Base-by-base conservation (phyloP, 2,888 invertebrate species). In the Teinopalpus imperialis region DNA sequence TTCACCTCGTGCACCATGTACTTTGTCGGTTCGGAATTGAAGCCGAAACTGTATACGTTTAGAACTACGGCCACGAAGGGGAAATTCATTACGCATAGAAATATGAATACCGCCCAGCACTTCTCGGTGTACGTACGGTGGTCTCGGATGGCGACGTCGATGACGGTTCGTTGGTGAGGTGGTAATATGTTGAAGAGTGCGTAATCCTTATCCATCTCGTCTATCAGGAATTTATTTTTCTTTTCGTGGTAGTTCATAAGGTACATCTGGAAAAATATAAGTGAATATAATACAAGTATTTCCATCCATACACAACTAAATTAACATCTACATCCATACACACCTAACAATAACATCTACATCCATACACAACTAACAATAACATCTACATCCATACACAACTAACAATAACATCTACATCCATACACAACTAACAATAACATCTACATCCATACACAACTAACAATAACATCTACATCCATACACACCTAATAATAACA, bases 1-100 rank as follows among this genome's bases (percentile, higher is more conserved):
- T 59, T 51, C 1, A 76, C 1, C n/a, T 82, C 81, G 18, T 82
- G 81, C 0, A 81, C 50, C 80, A 81, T 79, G 30, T 68, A 68
- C 18, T 61, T 73, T 0, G 21, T 40, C 0, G 74, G 69, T 1
- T 69, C 65, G 0, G 56, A 49, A 5, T 55, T 48, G 7, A 69
- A 71, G 0, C 51, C 2, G 6, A 43, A 61, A 41, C 59, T 75
- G 51, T 74, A 70, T 0, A 66, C 10, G 21, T 55, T 81, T 0
- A 55, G 16, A 0, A 58, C 21, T 0, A 61, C 45, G 0, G 81
- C 73, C 57, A 78, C 70, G 0, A 56, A 0, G 0, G 81, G 76
- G 27, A 79, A 81, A 0, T 54, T 60, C 48, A 66, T 47, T 0
- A 74, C 70, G 9, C 66, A 61, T 0, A 37, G 36, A 0, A 37